Conservation (phyloP, 2,888 invertebrate genomes). For the Neocrepidodera transversa region DNA sequence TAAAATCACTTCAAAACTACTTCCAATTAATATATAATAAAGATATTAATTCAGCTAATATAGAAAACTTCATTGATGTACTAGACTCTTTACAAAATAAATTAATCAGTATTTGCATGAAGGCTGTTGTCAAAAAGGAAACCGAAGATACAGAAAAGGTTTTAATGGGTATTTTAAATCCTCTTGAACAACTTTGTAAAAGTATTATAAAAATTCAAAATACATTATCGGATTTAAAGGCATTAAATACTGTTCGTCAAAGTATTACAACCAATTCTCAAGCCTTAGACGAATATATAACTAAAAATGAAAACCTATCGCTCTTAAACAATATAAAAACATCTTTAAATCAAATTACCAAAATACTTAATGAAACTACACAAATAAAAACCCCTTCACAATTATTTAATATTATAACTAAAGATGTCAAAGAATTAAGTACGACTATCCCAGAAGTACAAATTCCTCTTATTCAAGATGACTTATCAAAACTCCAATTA, state of each 20-base stretch:
- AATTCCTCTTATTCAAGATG: not conserved
- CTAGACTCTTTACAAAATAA: constrained; percentile 54
- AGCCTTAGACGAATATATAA: constrained; percentile 13
- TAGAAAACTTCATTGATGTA: constrained; percentile 45
- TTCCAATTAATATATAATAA: constrained; percentile 44
- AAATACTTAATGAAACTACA: not conserved
- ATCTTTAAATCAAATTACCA: not conserved
- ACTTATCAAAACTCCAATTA: not conserved
- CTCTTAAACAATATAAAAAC: not conserved
- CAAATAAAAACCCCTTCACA: not conserved
- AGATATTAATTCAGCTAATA: constrained; percentile 22
- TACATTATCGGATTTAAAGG: constrained; percentile 42
- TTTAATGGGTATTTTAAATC: constrained; percentile 51
- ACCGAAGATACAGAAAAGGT: constrained; percentile 48
- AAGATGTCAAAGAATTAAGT: not conserved
- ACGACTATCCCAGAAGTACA: not conserved
- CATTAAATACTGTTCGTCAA: constrained; percentile 37
- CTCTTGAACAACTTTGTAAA: constrained; percentile 55
- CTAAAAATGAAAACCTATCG: not conserved
- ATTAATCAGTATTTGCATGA: constrained; percentile 55
- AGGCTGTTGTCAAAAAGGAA: constrained; percentile 50
- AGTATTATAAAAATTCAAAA: constrained; percentile 54
- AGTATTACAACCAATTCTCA: constrained; percentile 35
- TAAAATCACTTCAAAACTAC: constrained; percentile 49
- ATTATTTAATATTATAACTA: not conserved